Evolutionary conservation across 2,888 invertebrate genomes (phyloP).

Genomic region (Cataglyphis rosenhaueri): DNA sequence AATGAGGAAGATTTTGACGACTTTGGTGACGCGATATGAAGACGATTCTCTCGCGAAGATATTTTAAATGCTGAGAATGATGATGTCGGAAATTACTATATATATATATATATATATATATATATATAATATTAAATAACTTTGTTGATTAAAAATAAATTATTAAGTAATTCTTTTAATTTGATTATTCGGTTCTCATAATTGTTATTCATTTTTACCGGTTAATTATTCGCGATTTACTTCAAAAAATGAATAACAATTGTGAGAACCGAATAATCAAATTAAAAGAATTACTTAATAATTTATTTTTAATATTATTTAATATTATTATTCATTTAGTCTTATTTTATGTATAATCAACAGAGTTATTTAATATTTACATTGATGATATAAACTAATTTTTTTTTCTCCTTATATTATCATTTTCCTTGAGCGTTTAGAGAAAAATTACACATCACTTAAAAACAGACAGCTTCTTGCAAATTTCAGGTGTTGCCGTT

Average conservation of each 20-base stretch:
- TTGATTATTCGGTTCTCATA: neutral
- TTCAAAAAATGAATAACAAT: neutral
- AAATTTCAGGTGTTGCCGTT: neutral
- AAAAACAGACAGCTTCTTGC: neutral
- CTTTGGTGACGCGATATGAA: constrained; percentile 3
- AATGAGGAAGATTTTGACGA: neutral
- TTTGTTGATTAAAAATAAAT: too few species aligned
- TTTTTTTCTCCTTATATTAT: too few species aligned
- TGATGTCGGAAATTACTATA: neutral
- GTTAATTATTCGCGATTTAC: neutral
- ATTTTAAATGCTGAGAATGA: neutral
- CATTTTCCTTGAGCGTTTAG: neutral
- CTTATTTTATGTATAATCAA: neutral
- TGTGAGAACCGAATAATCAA: neutral
- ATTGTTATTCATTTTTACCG: neutral
- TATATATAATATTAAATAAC: too few species aligned
- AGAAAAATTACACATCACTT: neutral
- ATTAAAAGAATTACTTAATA: neutral
- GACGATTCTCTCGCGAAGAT: neutral
- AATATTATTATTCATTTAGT: neutral
- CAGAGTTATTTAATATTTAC: too few species aligned
- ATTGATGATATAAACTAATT: too few species aligned
- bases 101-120: too few species aligned
- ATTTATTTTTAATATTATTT: neutral
- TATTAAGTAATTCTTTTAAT: neutral